Conservation (phyloP, 1,140 invertebrate genomes). For the Scaptomyza montana region DNA sequence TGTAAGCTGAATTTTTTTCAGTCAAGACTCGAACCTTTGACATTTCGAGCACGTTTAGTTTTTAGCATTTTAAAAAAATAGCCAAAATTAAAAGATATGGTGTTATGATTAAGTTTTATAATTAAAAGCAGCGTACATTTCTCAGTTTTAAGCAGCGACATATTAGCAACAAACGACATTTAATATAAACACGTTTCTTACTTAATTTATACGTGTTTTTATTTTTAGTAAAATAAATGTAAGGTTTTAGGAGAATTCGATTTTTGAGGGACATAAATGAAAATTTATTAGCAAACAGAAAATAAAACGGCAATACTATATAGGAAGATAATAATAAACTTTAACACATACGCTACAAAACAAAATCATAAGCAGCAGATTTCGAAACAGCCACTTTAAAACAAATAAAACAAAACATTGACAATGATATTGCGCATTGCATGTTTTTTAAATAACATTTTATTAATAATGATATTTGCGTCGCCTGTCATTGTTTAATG, state of each 20-base stretch:
- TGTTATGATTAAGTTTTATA: neutral
- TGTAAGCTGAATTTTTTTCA: neutral
- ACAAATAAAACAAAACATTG: constrained; percentile 35
- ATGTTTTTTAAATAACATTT: constrained; percentile 65
- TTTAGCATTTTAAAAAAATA: constrained; percentile 3
- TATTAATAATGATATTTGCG: constrained; percentile 57
- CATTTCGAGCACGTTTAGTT: neutral
- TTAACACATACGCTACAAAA: constrained; percentile 11
- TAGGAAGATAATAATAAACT: constrained; percentile 24
- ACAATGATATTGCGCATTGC: constrained; percentile 34
- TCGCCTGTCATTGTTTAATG: constrained; percentile 30
- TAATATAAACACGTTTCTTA: neutral
- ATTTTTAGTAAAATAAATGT: constrained; percentile 4
- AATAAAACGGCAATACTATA: neutral
- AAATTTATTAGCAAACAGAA: neutral
- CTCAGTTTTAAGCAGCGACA: no score
- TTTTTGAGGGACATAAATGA: constrained; percentile 12
- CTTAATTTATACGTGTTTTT: neutral
- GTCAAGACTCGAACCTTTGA: constrained; percentile 13
- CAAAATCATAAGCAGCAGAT: constrained; percentile 16
- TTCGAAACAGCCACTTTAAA: constrained; percentile 7
- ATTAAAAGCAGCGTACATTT: no score
- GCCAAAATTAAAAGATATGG: neutral
- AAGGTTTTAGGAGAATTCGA: neutral
- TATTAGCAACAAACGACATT: neutral